A percentile compares a stretch with the other conserved stretches of the same genome.
Conservation (phyloP, 2,888 invertebrate species). For the Clanis bilineata region DNA sequence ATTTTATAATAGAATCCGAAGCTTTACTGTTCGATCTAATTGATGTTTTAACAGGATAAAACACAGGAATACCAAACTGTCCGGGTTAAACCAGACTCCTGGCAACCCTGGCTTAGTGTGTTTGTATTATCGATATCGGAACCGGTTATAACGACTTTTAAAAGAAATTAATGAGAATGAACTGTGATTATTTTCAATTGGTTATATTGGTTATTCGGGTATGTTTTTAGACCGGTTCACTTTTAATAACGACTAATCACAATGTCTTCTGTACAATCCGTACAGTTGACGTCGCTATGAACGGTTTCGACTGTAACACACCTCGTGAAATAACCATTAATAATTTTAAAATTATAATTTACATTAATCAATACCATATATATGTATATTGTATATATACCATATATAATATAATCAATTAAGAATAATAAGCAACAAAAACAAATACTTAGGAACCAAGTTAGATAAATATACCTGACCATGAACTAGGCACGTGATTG, state of each 20-base stretch:
- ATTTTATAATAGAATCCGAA: neutral
- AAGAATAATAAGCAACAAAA: no score
- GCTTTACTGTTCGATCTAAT: neutral
- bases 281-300: slow-evolving; percentile 2
- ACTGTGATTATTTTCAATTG: no score
- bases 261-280: neutral
- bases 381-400: neutral
- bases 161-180: neutral
- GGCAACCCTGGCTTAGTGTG: slow-evolving; percentile 3
- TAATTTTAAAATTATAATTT: neutral
- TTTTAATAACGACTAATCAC: neutral
- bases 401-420: no score
- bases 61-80: neutral
- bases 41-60: neutral
- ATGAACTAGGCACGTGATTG: no score
- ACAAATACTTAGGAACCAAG: no score
- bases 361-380: neutral
- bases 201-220: neutral
- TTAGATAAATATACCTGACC: neutral
- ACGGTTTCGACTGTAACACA: slow-evolving; percentile 1
- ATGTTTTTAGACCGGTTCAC: neutral
- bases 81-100: neutral
- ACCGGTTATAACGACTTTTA: slow-evolving; percentile 8
- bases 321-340: neutral
- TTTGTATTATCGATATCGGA: neutral